These are phyloP conservation scores for Prietella phreatophila DNA, from an alignment of 2,113 vertebrate genomes.

Conservation along the genomic window DNA sequence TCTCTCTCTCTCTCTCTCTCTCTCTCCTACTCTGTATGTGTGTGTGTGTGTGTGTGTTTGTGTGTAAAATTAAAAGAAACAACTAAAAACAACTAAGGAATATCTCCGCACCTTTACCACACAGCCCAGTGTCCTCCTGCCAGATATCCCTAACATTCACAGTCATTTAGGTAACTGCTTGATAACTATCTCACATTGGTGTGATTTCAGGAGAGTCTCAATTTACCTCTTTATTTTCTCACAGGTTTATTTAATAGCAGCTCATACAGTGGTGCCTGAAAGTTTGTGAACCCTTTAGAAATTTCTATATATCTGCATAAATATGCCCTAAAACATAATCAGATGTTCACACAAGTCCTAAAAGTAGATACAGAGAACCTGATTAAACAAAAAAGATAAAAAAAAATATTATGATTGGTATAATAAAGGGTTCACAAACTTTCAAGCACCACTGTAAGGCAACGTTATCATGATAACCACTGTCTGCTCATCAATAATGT, in stretches of 20 bases:
- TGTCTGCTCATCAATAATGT: not conserved
- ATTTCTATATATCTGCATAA: too few species aligned
- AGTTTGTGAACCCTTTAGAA: too few species aligned
- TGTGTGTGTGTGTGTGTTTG: too few species aligned
- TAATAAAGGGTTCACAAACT: too few species aligned
- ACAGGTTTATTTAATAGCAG: not conserved
- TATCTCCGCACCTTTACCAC: not conserved
- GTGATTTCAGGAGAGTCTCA: not conserved
- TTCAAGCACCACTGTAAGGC: not conserved
- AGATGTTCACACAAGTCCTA: too few species aligned
- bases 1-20: conserved; percentile 14
- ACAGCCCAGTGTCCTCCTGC: not conserved
- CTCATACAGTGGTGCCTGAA: too few species aligned
- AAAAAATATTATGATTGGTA: too few species aligned
- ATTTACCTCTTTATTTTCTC: not conserved
- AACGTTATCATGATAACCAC: not conserved
- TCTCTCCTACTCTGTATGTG: not conserved
- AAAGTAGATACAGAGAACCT: too few species aligned
- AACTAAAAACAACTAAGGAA: not conserved
- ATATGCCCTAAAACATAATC: too few species aligned
- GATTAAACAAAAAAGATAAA: too few species aligned
- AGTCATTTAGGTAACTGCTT: not conserved
- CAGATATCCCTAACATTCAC: not conserved
- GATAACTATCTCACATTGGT: not conserved
- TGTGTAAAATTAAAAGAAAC: not conserved